Evolutionary conservation across 2,797 vertebrate genomes (phyloP).

Genomic region (Neoniphon sammara): DNA sequence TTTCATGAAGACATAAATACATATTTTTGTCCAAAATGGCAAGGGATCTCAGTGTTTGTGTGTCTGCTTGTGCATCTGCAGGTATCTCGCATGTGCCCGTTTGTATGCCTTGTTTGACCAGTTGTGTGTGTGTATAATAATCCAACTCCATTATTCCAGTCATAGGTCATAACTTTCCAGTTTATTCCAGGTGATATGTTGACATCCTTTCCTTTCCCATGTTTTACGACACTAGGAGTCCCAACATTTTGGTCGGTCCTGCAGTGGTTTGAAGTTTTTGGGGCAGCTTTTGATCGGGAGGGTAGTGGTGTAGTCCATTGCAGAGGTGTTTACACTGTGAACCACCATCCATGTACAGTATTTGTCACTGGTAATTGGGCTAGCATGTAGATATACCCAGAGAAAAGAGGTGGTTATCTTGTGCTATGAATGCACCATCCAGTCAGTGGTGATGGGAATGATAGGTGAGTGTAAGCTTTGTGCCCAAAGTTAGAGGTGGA

Average conservation of each 20-base stretch:
- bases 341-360: conserved; percentile 11
- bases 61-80: conserved; percentile 36
- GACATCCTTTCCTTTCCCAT: conserved; percentile 8
- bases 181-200: conserved; percentile 39
- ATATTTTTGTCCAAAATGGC: background rate
- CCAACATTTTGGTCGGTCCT: background rate
- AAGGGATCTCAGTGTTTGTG: conserved; percentile 7
- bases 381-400: conserved; percentile 15
- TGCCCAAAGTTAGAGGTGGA: conserved; percentile 25
- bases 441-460: conserved; percentile 31
- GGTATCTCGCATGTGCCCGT: background rate
- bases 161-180: conserved; percentile 34
- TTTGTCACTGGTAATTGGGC: background rate
- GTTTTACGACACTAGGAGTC: conserved; percentile 10
- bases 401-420: background rate
- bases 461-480: conserved; percentile 32
- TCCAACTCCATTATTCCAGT: conserved; percentile 48
- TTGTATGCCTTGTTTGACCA: too few species aligned
- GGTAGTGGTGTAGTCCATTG: conserved; percentile 21
- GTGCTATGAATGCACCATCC: conserved; percentile 18
- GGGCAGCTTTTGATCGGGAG: conserved; percentile 26
- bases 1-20: conserved; percentile 3
- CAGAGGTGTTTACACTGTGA: conserved; percentile 22
- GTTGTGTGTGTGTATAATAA: too few species aligned
- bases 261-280: conserved; percentile 23